Evolutionary conservation across 2,888 invertebrate species (phyloP).

Genomic region (Monochamus alternatus): DNA sequence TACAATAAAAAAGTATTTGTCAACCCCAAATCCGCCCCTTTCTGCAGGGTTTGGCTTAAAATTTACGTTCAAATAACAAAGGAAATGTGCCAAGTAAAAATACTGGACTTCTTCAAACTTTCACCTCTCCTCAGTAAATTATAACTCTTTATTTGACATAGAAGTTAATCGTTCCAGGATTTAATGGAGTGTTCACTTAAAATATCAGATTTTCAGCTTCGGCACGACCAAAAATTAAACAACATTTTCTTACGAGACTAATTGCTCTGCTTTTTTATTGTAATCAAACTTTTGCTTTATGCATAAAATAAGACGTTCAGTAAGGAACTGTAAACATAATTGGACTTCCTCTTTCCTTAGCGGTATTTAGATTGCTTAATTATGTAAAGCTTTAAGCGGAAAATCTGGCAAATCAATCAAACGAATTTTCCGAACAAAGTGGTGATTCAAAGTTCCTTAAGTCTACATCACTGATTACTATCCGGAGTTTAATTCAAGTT

Average conservation of each 20-base stretch:
- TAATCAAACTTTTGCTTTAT: conserved; percentile 17
- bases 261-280: conserved; percentile 13
- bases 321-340: conserved; percentile 18
- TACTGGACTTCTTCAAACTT: too few relatives aligned
- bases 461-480: conserved; percentile 9
- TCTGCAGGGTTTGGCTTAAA: too few relatives aligned
- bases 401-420: conserved; percentile 13
- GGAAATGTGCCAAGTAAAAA: too few relatives aligned
- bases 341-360: conserved; percentile 8
- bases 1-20: too few relatives aligned
- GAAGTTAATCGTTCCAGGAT: not conserved
- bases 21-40: too few relatives aligned
- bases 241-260: conserved; percentile 2
- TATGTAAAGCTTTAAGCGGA: conserved; percentile 19
- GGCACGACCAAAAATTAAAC: conserved; percentile 3
- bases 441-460: conserved; percentile 4
- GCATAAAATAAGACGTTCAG: conserved; percentile 17
- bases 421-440: conserved; percentile 16
- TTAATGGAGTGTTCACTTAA: not conserved
- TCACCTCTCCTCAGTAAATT: not conserved
- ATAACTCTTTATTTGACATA: conserved; percentile 17
- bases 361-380: conserved; percentile 14
- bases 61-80: too few relatives aligned
- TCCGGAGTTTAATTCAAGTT: conserved; percentile 4
- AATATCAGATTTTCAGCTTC: not conserved